Evolutionary conservation across 1,140 invertebrate species (phyloP).

Genomic region (Calliphora vicina): DNA sequence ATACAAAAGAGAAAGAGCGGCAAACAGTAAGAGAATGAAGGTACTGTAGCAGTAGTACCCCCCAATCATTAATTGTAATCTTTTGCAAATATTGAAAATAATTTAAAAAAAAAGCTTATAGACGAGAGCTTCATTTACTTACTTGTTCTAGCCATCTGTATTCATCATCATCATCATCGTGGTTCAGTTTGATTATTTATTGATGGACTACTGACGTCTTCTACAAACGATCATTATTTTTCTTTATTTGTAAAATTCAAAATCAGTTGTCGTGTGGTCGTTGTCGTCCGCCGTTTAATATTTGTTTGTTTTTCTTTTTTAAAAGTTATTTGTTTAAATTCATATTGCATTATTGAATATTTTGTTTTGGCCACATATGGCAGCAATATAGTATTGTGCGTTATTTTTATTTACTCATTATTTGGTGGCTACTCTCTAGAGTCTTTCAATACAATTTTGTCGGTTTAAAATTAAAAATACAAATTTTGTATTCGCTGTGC

Average conservation of each 20-base stretch:
- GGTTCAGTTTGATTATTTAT: slow-evolving; percentile 6
- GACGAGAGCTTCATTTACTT: neutral
- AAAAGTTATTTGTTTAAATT: neutral
- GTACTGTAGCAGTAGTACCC: neutral
- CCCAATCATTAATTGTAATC: neutral
- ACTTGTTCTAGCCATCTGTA: neutral
- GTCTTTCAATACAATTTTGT: neutral
- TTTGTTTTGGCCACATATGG: neutral
- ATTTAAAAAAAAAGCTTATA: neutral
- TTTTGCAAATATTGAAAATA: neutral
- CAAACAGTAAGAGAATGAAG: neutral
- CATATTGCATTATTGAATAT: slow-evolving; percentile 1
- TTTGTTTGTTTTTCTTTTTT: neutral
- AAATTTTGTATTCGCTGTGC: neutral
- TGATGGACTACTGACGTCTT: slow-evolving; percentile 9
- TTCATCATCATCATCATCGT: neutral
- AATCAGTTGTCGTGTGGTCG: neutral
- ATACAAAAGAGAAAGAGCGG: neutral
- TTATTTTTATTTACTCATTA: neutral
- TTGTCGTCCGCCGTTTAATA: neutral
- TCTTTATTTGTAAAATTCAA: neutral
- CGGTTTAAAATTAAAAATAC: neutral
- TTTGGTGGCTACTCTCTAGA: neutral
- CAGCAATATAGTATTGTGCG: neutral
- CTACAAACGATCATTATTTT: neutral